Evolutionary conservation across 2,113 vertebrate species (phyloP), one percentile per base, ranked within the genome.

Genomic region (Vidua macroura): DNA sequence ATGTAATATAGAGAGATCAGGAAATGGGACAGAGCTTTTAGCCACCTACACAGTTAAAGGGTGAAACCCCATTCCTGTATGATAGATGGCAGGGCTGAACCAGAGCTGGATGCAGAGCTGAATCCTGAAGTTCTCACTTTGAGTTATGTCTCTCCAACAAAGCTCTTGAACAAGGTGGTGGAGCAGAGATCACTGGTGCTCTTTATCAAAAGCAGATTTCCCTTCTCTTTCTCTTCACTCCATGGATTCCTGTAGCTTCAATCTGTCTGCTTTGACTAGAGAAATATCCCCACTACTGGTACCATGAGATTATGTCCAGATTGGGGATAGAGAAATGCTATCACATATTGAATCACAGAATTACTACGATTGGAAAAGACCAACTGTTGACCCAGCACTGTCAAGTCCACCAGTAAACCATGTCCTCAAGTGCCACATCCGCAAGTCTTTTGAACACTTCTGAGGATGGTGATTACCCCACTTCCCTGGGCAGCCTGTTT

Each of bases 271-370:
- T n/a, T 1, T 37, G 49, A 70, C 14, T 35, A 48, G 44, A 59
- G 60, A 53, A 44, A 84, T 2, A 2, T 52, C 35, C 75, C 56
- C 41, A 43, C 23, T 39, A 22, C 18, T 35, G 25, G 11, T 73
- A 78, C 9, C 39, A 30, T 48, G 41, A 78, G 18, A 5, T 68
- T 16, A 41, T 33, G 25, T 48, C 20, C 35, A 77, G 17, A 25
- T 0, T 23, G 7, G 11, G 10, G 35, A 64, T 0, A 2, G 39
- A 74, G 24, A 59, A 39, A 7, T 15, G 3, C 77, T 78, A 62
- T 21, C 19, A 52, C 27, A 28, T 44, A 41, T 6, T 63, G 35
- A 56, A 49, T 63, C 15, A 31, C 9, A 63, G 31, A 70, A 56
- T 28, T 22, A 27, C 27, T 43, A 43, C 49, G 56, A 25, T 2